Conservation (phyloP, 2,888 invertebrate genomes). For the Fragum fragum region DNA sequence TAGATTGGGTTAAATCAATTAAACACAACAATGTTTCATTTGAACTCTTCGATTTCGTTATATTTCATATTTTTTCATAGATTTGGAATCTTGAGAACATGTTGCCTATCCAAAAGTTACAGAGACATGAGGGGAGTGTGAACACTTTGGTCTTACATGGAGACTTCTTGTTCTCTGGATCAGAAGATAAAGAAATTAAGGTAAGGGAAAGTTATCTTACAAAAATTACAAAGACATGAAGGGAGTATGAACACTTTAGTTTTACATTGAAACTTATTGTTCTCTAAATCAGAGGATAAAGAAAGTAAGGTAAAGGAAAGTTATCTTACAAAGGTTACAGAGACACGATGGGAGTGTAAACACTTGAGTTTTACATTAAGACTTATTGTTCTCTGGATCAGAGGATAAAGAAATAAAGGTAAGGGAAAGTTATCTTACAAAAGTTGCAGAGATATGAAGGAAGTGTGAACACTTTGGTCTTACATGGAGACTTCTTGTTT, state of each 20-base stretch:
- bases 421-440: constrained; percentile 63
- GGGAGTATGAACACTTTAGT: constrained; percentile 81
- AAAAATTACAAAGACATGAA: constrained; percentile 82
- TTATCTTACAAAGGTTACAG: constrained; percentile 77
- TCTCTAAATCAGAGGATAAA: constrained; percentile 83
- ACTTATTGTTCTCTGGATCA: constrained; percentile 83
- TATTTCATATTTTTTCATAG: no score
- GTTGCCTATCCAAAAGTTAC: constrained; percentile 83
- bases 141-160: constrained; percentile 79
- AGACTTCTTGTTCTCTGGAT: constrained; percentile 82
- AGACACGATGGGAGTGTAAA: constrained; percentile 84
- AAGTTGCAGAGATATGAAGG: constrained; percentile 82
- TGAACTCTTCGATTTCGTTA: no score
- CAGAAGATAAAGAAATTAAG: constrained; percentile 85
- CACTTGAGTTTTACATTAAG: constrained; percentile 76
- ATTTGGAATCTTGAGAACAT: constrained; percentile 85
- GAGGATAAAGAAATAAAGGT: constrained; percentile 85
- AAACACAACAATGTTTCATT: no score
- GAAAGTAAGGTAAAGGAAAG: constrained; percentile 82
- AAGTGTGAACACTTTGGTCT: constrained; percentile 79
- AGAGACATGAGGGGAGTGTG: constrained; percentile 83
- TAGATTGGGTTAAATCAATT: no score
- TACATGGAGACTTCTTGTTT: constrained; percentile 81
- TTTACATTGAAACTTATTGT: constrained; percentile 79
- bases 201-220: constrained; percentile 71